Conservation (phyloP, 2,113 vertebrate species). For the Larimichthys polyactis region DNA sequence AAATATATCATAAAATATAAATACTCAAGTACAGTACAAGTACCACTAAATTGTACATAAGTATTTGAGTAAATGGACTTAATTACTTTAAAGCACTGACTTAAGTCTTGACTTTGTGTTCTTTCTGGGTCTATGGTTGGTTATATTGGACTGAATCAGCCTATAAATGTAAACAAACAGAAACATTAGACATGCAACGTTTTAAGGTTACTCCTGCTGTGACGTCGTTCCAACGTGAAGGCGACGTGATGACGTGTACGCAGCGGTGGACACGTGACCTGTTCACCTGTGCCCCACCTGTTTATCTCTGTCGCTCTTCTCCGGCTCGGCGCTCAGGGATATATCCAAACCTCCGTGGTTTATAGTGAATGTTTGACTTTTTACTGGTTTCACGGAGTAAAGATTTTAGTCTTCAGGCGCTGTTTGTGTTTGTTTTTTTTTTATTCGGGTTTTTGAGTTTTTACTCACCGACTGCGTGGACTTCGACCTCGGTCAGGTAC, state of each 20-base stretch:
- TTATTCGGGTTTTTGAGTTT: background rate
- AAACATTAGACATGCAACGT: background rate
- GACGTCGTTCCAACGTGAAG: background rate
- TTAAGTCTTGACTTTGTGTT: background rate
- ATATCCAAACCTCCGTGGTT: background rate
- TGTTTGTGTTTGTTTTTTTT: background rate
- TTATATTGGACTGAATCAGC: background rate
- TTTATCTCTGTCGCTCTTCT: conserved; percentile 41
- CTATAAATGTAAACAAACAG: too few species aligned
- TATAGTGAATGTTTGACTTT: background rate
- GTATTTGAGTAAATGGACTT: background rate
- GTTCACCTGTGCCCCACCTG: conserved; percentile 77
- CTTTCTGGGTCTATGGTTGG: background rate
- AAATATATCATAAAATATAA: too few species aligned
- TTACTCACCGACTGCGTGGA: conserved; percentile 34
- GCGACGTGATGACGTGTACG: conserved; percentile 56
- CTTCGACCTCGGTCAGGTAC: conserved; percentile 63
- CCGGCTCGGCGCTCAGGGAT: background rate
- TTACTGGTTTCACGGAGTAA: background rate
- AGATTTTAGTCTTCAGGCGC: background rate
- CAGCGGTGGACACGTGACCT: conserved; percentile 65
- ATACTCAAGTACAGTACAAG: too few species aligned
- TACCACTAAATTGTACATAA: too few species aligned
- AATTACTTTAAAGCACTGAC: background rate
- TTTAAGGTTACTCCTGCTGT: background rate